A percentile compares a stretch with the other conserved stretches of the same genome.
phyloP scores from a whole-genome alignment of 2,113 vertebrate genomes.

The Noctilio leporinus region DNA sequence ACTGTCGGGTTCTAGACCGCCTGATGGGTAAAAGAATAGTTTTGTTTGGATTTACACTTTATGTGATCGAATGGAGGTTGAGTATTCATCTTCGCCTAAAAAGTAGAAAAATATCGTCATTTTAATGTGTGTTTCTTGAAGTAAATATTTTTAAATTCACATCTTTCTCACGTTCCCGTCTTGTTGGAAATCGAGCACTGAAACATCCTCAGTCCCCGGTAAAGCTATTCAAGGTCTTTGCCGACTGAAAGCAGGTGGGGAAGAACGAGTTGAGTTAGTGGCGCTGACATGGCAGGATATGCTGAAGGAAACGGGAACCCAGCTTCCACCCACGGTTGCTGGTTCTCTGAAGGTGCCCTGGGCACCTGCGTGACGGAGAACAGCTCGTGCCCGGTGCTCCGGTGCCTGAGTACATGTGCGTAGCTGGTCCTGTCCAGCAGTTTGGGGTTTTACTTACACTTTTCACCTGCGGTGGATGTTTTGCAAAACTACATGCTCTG shows the following conservation, averaged over 20 bases:
- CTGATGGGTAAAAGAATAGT: background rate
- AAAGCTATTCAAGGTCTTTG: background rate
- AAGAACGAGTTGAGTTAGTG: background rate
- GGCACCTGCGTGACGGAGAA: background rate
- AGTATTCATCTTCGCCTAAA: background rate
- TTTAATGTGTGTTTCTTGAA: background rate
- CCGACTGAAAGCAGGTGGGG: background rate
- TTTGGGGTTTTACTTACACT: no score
- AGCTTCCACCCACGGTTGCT: background rate
- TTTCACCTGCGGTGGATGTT: no score
- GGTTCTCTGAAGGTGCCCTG: background rate
- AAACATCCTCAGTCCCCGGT: background rate
- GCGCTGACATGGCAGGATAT: background rate
- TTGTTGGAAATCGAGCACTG: background rate
- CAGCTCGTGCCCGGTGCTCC: background rate
- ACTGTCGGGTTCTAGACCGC: background rate
- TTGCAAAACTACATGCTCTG: no score
- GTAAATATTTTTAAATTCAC: background rate
- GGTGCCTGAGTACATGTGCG: accelerated
- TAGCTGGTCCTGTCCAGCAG: no score
- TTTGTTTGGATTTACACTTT: background rate
- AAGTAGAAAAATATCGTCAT: background rate
- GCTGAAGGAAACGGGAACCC: background rate
- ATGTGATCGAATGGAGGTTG: background rate
- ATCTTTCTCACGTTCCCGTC: background rate